Percentiles rank a stretch among this genome's conserved stretches.
These are phyloP conservation scores for Sebastes alutus DNA, from an alignment of 2,797 vertebrate genomes.

Conservation along the genomic window DNA sequence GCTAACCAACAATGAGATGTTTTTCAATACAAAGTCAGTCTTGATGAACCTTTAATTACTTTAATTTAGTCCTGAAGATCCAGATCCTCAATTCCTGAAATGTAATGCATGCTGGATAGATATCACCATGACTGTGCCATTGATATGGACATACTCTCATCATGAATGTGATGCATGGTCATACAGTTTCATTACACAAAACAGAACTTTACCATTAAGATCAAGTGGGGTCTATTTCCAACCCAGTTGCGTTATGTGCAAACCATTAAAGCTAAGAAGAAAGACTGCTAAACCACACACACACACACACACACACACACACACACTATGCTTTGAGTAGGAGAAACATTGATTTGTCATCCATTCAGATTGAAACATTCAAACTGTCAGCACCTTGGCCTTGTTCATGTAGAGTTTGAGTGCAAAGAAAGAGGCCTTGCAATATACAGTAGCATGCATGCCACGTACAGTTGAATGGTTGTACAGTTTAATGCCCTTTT, in stretches of 20 bases:
- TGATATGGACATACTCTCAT: neutral
- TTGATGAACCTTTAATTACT: no score
- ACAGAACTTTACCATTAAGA: neutral
- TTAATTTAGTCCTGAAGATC: neutral
- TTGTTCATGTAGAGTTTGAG: neutral
- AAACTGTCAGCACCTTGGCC: neutral
- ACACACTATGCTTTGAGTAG: neutral
- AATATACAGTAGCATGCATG: neutral
- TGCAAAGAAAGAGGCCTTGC: neutral
- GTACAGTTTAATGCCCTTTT: conserved; percentile 23
- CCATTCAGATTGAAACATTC: neutral
- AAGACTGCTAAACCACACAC: neutral
- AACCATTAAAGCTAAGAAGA: neutral
- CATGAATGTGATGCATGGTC: neutral
- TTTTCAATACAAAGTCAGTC: no score
- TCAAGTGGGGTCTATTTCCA: neutral
- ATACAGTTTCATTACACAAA: neutral
- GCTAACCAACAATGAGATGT: no score
- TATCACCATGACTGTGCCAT: no score
- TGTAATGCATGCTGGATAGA: neutral
- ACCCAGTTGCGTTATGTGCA: neutral
- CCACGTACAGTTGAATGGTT: neutral
- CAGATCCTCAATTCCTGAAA: neutral
- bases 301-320: neutral
- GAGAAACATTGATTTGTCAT: neutral